A percentile compares a stretch with the other conserved stretches of the same genome.
These are phyloP conservation scores for Drosophila baimaii DNA, from an alignment of 1,140 invertebrate species.

Conservation along the genomic window DNA sequence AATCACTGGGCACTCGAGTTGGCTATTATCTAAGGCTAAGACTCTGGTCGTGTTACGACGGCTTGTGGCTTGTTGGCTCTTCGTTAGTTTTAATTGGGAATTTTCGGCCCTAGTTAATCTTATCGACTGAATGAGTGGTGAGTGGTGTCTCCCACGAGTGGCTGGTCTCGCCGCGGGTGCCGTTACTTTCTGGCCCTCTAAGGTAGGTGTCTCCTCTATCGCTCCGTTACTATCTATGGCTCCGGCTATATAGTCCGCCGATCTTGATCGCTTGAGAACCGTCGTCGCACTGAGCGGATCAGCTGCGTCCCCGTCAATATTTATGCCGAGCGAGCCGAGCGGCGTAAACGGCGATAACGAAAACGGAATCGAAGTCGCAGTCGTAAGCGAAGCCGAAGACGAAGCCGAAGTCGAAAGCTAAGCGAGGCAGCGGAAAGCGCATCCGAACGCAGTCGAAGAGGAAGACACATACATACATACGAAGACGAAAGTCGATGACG, in stretches of 20 bases:
- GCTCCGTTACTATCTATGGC: neutral
- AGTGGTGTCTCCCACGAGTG: slow-evolving; percentile 16
- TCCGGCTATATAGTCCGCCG: slow-evolving; percentile 3
- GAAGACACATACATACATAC: too few species aligned
- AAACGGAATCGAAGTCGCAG: slow-evolving; percentile 7
- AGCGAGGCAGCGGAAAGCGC: slow-evolving; percentile 16
- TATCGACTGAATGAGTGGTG: slow-evolving; percentile 36
- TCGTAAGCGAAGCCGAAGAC: slow-evolving; percentile 3
- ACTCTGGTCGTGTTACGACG: slow-evolving; percentile 26
- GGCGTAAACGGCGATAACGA: slow-evolving; percentile 18
- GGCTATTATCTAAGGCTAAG: slow-evolving; percentile 34
- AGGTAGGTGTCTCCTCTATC: neutral
- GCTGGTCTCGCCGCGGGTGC: slow-evolving; percentile 17
- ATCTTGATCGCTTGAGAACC: slow-evolving; percentile 12
- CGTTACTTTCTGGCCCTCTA: slow-evolving; percentile 22
- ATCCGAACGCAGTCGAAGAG: slow-evolving; percentile 20
- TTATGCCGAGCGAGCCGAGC: slow-evolving; percentile 43
- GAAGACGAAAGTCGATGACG: slow-evolving; percentile 9
- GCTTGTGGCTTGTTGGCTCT: slow-evolving; percentile 16
- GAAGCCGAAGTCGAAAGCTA: neutral
- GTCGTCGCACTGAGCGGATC: slow-evolving; percentile 64
- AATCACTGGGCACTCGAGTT: slow-evolving; percentile 29
- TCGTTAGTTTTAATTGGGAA: slow-evolving; percentile 58
- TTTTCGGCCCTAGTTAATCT: slow-evolving; percentile 54
- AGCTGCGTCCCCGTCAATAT: slow-evolving; percentile 66